Conservation (phyloP, 2,888 invertebrate genomes). For the Therioaphis trifolii region DNA sequence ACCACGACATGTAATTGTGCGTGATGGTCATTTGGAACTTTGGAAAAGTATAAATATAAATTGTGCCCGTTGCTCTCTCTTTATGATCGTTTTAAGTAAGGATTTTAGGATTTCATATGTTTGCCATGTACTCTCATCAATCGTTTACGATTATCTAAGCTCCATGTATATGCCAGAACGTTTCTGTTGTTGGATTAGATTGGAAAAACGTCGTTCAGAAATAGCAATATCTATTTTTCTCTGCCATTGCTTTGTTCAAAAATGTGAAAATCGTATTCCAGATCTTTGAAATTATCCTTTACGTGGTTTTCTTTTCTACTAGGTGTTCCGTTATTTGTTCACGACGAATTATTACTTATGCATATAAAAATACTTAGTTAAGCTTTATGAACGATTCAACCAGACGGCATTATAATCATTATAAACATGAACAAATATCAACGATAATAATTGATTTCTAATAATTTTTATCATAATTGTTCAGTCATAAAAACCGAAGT, state of each 20-base stretch:
- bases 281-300: not conserved
- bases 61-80: not conserved
- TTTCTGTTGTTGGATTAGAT: conserved; percentile 49
- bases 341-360: not conserved
- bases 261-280: conserved; percentile 16
- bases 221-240: not conserved
- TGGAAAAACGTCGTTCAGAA: conserved; percentile 1
- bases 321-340: not conserved
- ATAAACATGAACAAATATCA: no score
- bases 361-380: no score
- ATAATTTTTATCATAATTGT: no score
- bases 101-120: conserved; percentile 33
- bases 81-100: conserved; percentile 13
- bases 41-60: conserved; percentile 9
- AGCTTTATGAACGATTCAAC: no score
- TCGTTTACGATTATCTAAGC: conserved; percentile 44
- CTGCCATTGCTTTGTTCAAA: not conserved
- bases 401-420: no score
- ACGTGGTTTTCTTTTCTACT: not conserved
- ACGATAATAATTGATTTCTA: no score
- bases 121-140: conserved; percentile 16
- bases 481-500: no score
- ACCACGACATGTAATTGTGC: not conserved
- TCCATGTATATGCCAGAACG: not conserved
- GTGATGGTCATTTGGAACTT: not conserved